These are phyloP conservation scores for Polydesmus complanatus DNA, from an alignment of 2,888 invertebrate genomes.

Conservation along the genomic window DNA sequence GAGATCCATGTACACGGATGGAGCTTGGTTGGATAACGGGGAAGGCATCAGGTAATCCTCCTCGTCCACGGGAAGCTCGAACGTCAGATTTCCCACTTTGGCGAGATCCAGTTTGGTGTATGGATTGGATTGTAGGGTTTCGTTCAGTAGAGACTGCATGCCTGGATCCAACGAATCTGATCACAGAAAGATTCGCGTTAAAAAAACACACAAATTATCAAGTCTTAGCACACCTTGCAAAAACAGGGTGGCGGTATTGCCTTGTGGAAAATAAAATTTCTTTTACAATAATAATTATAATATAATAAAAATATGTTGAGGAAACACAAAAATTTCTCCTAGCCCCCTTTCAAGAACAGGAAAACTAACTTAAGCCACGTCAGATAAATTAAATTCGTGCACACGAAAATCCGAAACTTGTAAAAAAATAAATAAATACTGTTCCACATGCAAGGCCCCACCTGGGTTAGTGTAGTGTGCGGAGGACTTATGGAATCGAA, in stretches of 20 bases:
- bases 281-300: neutral
- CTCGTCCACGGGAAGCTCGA: constrained; percentile 77
- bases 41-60: constrained; percentile 95
- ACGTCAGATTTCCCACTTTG: constrained; percentile 42
- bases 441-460: constrained; percentile 13
- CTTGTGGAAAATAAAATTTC: too few relatives aligned
- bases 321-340: neutral
- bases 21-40: constrained; percentile 42
- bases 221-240: too few relatives aligned
- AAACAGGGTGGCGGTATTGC: too few relatives aligned
- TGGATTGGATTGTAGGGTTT: constrained; percentile 1
- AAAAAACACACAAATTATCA: too few relatives aligned
- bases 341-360: neutral
- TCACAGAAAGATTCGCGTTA: too few relatives aligned
- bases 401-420: too few relatives aligned
- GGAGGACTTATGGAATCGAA: constrained; percentile 1
- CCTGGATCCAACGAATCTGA: constrained; percentile 1
- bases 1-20: constrained; percentile 62
- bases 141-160: constrained; percentile 3
- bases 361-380: too few relatives aligned
- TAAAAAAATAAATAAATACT: too few relatives aligned
- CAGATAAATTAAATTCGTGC: too few relatives aligned
- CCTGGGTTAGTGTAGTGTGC: constrained; percentile 9
- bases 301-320: neutral
- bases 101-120: constrained; percentile 20